phyloP scores from a whole-genome alignment of 2,113 vertebrate species.

The Cathartes aura region DNA sequence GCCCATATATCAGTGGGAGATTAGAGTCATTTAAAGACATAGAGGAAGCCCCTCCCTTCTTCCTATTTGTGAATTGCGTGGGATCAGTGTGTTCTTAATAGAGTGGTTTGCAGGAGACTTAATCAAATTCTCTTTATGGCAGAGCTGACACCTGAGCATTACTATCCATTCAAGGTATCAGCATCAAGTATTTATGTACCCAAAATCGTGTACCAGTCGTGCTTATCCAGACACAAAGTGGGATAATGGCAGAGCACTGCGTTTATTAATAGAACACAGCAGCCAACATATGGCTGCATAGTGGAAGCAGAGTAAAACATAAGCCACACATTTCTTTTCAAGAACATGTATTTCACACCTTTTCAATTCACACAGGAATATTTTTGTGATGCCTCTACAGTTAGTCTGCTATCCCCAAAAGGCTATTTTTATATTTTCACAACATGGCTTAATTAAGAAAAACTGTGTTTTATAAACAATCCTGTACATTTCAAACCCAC shows the following conservation, averaged over 20 bases:
- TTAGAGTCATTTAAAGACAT: accelerated
- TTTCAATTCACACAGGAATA: neutral
- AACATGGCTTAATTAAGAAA: neutral
- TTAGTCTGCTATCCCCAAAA: neutral
- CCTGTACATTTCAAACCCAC: neutral
- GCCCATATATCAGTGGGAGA: neutral
- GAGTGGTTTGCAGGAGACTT: neutral
- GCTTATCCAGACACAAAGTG: neutral
- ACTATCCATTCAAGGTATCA: neutral
- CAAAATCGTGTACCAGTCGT: neutral
- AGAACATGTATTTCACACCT: constrained; percentile 19
- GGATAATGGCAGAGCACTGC: neutral
- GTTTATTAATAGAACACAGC: neutral
- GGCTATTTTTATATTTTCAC: neutral
- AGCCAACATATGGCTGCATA: neutral
- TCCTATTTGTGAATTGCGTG: neutral
- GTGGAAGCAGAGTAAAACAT: neutral
- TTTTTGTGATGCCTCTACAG: neutral
- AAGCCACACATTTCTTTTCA: neutral
- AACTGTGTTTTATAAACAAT: neutral
- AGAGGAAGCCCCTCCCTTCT: neutral
- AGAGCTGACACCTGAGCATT: neutral
- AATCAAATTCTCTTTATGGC: neutral
- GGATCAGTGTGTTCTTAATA: neutral
- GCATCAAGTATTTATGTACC: neutral